Conservation (phyloP, 2,888 invertebrate genomes). For the Mythimna albipuncta region DNA sequence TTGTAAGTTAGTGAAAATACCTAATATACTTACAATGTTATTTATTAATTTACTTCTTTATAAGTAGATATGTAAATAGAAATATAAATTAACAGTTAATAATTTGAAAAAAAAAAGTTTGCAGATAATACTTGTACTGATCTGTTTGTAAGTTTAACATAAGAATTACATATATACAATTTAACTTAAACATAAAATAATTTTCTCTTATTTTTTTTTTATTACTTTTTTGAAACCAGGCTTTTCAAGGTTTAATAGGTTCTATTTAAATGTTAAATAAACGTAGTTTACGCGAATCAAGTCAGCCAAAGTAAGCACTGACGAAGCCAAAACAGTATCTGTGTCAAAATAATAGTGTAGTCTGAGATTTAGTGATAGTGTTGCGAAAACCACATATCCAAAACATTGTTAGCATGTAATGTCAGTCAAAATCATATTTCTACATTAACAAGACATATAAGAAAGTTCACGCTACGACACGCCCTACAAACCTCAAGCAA, state of each 20-base stretch:
- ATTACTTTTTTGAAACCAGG: background rate
- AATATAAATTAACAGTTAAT: no score
- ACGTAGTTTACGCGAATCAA: background rate
- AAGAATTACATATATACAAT: no score
- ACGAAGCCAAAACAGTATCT: background rate
- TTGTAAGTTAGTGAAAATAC: no score
- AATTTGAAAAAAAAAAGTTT: no score
- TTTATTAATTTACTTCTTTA: no score
- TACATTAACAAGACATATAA: conserved; percentile 41
- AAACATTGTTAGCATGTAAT: conserved; percentile 12
- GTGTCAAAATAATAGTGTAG: background rate
- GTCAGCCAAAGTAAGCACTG: background rate
- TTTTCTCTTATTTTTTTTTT: background rate
- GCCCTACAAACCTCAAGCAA: conserved; percentile 47
- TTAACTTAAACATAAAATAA: no score
- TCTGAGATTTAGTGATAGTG: background rate
- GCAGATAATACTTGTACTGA: no score
- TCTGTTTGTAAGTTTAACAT: no score
- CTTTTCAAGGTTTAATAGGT: no score
- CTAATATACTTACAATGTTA: no score
- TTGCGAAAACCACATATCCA: background rate
- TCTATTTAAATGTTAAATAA: background rate
- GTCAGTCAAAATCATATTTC: conserved; percentile 30
- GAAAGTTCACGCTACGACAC: conserved; percentile 34
- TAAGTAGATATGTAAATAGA: no score